Base-by-base conservation (phyloP, 2,797 vertebrate species). In the Myripristis jacobus region DNA sequence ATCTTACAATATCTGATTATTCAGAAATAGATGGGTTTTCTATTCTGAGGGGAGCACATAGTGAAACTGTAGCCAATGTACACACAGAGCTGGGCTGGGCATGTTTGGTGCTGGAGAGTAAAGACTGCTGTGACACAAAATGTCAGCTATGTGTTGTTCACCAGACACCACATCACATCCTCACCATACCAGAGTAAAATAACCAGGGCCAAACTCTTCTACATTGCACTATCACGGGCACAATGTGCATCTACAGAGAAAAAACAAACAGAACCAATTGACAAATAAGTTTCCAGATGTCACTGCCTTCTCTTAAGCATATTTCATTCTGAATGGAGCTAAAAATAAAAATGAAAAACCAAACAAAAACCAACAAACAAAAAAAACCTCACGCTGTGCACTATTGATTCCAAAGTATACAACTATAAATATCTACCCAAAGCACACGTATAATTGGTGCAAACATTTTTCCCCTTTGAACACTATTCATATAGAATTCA, bases 131-230 rank as follows among this genome's bases (percentile, higher is more conserved):
- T 48, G 19, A 59, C 48, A 21, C 31, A 47, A 61, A 68, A 67
- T 63, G 48, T 73, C 67, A 15, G 25, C 44, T 31, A 34, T 41
- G n/a, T 36, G 34, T 36, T 36, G 34, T 10, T 9, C 18, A 50
- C 24, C 19, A 9, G 12, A 50, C 44, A 47, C 27, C 3, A 1
- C 66, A 67, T 69, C 73, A 87, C 68, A 82, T 77, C 80, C 58
- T 77, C 59, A 66, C 56, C 16, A 12, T 6, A 48, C 6, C 16
- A 8, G 16, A 31, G 22, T n/a, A 24, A 15, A 51, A 43, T 21
- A 51, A 63, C 50, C 52, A 34, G 51, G 25, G 21, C 3, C 4
- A 47, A 50, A 51, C 21, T 6, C n/a, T 6, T 3, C 15, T n/a
- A n/a, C n/a, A n/a, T n/a, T n/a, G n/a, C n/a, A n/a, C n/a, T n/a